A percentile compares a stretch with the other conserved stretches of the same genome.
phyloP scores from a whole-genome alignment of 92 coral and sea anemone species.

The Actinostola sp. region DNA sequence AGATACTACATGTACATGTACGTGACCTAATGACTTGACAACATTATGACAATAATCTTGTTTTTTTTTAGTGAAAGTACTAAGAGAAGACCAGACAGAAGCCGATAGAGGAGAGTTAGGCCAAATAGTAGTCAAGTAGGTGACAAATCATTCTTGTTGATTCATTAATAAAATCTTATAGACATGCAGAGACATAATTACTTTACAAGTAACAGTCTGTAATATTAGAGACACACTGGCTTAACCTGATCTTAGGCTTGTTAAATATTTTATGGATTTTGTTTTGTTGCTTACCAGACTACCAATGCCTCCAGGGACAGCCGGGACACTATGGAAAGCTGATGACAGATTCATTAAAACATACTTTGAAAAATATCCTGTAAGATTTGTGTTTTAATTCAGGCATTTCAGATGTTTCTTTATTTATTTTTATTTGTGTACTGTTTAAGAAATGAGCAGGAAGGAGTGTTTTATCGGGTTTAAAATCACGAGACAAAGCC shows the following conservation, averaged over 20 bases:
- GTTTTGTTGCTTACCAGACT: conserved; percentile 45
- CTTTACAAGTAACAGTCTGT: background rate
- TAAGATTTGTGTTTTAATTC: conserved; percentile 27
- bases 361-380: conserved; percentile 91
- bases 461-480: too few relatives aligned
- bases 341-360: conserved; percentile 84
- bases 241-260: background rate
- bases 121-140: conserved; percentile 89
- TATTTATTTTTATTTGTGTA: background rate
- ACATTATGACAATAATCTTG: background rate
- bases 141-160: background rate
- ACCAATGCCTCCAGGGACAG: conserved; percentile 97
- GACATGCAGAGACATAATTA: too few relatives aligned
- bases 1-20: too few relatives aligned
- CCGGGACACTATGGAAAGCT: conserved; percentile 89
- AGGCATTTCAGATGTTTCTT: background rate
- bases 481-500: too few relatives aligned
- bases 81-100: conserved; percentile 73
- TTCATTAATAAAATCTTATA: too few relatives aligned
- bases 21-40: too few relatives aligned
- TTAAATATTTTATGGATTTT: background rate
- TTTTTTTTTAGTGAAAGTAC: conserved; percentile 61
- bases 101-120: conserved; percentile 90
- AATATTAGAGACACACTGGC: background rate
- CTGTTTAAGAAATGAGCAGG: too few relatives aligned